Percentiles rank a stretch among this genome's conserved stretches.
These are phyloP conservation scores for Balaeniceps rex DNA, from an alignment of 2,113 vertebrate genomes.

Conservation along the genomic window DNA sequence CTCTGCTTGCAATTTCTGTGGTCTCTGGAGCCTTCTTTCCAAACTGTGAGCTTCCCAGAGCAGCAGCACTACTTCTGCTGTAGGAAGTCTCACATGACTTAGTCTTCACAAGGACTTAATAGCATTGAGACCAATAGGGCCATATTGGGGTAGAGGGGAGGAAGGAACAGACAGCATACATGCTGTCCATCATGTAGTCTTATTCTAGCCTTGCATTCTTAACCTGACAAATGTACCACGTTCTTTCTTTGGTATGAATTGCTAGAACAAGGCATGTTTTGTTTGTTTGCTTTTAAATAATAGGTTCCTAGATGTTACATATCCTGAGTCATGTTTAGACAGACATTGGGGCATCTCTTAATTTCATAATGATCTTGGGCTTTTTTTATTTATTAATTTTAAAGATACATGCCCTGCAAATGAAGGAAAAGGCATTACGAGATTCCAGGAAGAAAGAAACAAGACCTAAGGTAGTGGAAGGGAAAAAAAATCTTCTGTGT, in stretches of 20 bases:
- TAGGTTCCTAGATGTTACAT: neutral
- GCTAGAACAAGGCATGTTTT: neutral
- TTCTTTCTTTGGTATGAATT: neutral
- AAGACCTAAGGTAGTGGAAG: neutral
- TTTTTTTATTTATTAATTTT: neutral
- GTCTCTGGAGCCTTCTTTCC: neutral
- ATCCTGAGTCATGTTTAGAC: neutral
- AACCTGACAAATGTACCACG: neutral
- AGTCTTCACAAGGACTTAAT: neutral
- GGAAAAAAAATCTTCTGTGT: slow-evolving; percentile 63
- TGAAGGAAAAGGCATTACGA: slow-evolving; percentile 51
- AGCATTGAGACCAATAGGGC: neutral
- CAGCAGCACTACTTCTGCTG: neutral
- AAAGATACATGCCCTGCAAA: slow-evolving; percentile 59
- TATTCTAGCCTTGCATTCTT: neutral
- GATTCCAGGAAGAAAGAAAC: slow-evolving; percentile 37
- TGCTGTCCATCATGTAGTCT: neutral
- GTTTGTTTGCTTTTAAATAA: neutral
- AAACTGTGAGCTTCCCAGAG: neutral
- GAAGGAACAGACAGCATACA: neutral
- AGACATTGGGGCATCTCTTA: neutral
- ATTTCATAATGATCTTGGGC: neutral
- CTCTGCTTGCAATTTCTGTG: neutral
- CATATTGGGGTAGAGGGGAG: neutral
- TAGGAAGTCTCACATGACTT: neutral